Percentiles rank a stretch among this genome's conserved stretches.
Conservation (phyloP, 2,113 vertebrate genomes). For the Lutjanus erythropterus region DNA sequence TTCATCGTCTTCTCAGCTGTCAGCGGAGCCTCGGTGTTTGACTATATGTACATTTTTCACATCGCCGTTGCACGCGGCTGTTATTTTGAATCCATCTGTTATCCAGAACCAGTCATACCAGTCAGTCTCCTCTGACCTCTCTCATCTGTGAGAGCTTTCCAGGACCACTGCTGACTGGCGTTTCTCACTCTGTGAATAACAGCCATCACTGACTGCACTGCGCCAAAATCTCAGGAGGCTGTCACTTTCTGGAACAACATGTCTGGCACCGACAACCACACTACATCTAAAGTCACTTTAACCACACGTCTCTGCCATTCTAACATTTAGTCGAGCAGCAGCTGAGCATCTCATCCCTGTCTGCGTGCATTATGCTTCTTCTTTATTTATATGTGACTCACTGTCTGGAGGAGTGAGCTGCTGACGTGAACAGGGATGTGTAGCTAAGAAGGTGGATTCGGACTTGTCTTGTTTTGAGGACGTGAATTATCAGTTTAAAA, state of each 20-base stretch:
- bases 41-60: background rate
- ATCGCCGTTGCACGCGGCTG: background rate
- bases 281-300: slow-evolving; percentile 69
- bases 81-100: slow-evolving; percentile 5
- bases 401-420: slow-evolving; percentile 50
- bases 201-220: slow-evolving; percentile 45
- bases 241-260: slow-evolving; percentile 59
- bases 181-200: slow-evolving; percentile 38
- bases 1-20: background rate
- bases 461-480: slow-evolving; percentile 17
- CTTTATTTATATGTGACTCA: slow-evolving; percentile 59
- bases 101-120: background rate
- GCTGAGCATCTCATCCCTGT: slow-evolving; percentile 45
- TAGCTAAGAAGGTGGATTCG: slow-evolving; percentile 26
- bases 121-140: slow-evolving; percentile 27
- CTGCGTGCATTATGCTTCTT: slow-evolving; percentile 48
- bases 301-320: slow-evolving; percentile 37
- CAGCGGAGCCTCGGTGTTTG: background rate
- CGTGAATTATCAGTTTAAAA: slow-evolving; percentile 28
- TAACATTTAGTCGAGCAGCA: slow-evolving; percentile 60
- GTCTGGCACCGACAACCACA: slow-evolving; percentile 54
- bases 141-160: slow-evolving; percentile 37
- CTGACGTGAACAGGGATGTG: slow-evolving; percentile 7
- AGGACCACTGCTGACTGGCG: slow-evolving; percentile 39
- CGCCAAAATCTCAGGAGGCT: slow-evolving; percentile 54